These are phyloP conservation scores for Mesaphorura yosii DNA, from an alignment of 1,140 invertebrate genomes.

Conservation along the genomic window DNA sequence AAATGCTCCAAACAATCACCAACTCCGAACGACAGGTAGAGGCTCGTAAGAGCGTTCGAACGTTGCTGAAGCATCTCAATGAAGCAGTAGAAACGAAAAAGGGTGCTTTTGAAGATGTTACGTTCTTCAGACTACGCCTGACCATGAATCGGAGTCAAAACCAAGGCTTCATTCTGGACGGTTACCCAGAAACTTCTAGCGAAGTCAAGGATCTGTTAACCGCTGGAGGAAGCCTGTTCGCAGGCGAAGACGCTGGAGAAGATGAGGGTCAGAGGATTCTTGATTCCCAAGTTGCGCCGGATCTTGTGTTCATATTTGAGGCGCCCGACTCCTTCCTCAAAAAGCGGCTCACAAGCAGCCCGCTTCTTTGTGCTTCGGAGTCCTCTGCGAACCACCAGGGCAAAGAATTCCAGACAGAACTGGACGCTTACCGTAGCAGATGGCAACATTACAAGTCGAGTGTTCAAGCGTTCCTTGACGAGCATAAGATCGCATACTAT, in stretches of 20 bases:
- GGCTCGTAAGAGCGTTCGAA: too few species aligned
- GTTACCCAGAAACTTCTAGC: conserved; percentile 48
- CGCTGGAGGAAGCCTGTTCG: conserved; percentile 15
- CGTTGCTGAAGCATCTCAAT: too few species aligned
- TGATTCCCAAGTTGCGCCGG: conserved; percentile 19
- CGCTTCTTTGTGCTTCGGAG: conserved; percentile 45
- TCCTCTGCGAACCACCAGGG: conserved; percentile 39
- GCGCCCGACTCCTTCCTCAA: conserved; percentile 58
- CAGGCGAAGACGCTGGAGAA: conserved; percentile 35
- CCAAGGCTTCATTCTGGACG: conserved; percentile 58
- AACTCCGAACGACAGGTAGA: too few species aligned
- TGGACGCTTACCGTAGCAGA: conserved; percentile 34
- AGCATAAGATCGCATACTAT: conserved; percentile 53
- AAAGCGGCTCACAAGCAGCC: conserved; percentile 50
- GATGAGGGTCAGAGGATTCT: conserved; percentile 35
- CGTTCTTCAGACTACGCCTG: conserved; percentile 44
- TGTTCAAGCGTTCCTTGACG: conserved; percentile 56
- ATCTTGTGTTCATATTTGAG: conserved; percentile 46
- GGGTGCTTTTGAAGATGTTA: too few species aligned
- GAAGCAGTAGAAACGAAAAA: too few species aligned
- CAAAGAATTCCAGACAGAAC: conserved; percentile 35
- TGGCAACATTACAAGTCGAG: conserved; percentile 46
- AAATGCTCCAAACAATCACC: too few species aligned
- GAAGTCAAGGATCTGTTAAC: conserved; percentile 47
- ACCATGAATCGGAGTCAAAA: conserved; percentile 50